Base-by-base conservation (phyloP, 2,113 vertebrate species). In the Rhea pennata region DNA sequence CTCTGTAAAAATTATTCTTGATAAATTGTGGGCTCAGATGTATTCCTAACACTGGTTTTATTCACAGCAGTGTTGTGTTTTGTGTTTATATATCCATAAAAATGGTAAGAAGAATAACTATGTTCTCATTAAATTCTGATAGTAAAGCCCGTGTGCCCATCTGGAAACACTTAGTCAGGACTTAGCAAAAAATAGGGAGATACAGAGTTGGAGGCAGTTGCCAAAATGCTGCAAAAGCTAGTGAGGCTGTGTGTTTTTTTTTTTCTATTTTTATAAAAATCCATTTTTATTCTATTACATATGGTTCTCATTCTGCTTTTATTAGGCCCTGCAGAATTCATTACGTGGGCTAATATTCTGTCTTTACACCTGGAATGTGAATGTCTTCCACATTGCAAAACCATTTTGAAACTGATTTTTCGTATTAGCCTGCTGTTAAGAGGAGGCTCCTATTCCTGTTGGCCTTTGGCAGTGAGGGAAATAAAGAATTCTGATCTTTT, bases 221-320 rank as follows among this genome's bases (percentile, higher is more conserved):
- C 62, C 61, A 79, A 76, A 93, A 64, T 54, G 23, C 40, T 89
- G 40, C 56, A 92, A 74, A 92, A 85, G 7, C 64, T 84, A 20
- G 29, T 26, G 31, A 74, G 71, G 13, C 59, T 79, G 6, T 46
- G 27, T 19, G 3, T 22, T 14, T 61, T 50, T 69, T 50, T 69
- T 74, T n/a, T 53, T 23, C 33, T 80, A 8, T 61, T 36, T 36
- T 36, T 36, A 36, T 36, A 36, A 36, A 70, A 95, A 83, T 74
- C 46, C 14, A 17, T 83, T 89, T 93, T 87, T 92, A n/a, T 85
- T 81, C 65, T 31, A 5, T 86, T 83, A n/a, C 74, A 29, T 92
- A 13, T 87, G 77, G 54, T 91, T 96, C 96, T 76, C 39, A 56
- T 95, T 94, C 66, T 69, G 64, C 29, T 72, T 77, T 93, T 76